These are phyloP conservation scores for Miniopterus natalensis DNA, from an alignment of 2,113 vertebrate species.

Conservation along the genomic window DNA sequence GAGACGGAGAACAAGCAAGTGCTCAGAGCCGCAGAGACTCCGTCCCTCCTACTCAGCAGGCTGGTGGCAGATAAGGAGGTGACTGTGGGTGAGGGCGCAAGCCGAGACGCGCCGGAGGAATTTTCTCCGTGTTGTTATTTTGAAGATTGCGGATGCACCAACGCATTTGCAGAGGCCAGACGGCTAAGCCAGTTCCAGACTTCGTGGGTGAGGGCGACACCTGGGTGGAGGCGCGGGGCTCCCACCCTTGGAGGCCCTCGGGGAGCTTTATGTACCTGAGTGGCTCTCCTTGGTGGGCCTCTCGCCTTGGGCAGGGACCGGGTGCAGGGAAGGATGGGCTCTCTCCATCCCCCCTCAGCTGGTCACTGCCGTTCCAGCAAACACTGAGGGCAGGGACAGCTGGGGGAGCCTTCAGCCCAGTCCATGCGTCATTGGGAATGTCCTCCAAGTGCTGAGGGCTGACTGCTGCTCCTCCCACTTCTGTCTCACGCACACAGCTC, in stretches of 20 bases:
- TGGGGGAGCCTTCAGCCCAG: neutral
- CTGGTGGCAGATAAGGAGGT: neutral
- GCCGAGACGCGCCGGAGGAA: constrained; percentile 40
- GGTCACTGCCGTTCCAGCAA: neutral
- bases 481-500: neutral
- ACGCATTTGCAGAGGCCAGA: constrained; percentile 59
- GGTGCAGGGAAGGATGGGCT: neutral
- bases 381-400: neutral
- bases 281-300: neutral
- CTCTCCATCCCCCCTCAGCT: neutral
- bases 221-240: neutral
- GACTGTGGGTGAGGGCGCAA: neutral
- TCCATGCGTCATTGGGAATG: neutral
- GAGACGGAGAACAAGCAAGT: constrained; percentile 42
- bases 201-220: neutral
- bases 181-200: neutral
- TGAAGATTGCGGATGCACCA: constrained; percentile 22
- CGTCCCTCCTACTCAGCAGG: neutral
- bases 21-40: neutral
- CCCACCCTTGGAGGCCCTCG: neutral
- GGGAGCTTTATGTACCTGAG: neutral
- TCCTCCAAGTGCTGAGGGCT: too few species aligned
- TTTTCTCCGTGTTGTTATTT: constrained; percentile 39
- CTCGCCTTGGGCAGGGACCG: neutral
- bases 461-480: neutral